Percentiles rank a stretch among this genome's conserved stretches.
These are phyloP conservation scores for Peromyscus attwateri DNA, from an alignment of 2,797 vertebrate species.

Conservation along the genomic window DNA sequence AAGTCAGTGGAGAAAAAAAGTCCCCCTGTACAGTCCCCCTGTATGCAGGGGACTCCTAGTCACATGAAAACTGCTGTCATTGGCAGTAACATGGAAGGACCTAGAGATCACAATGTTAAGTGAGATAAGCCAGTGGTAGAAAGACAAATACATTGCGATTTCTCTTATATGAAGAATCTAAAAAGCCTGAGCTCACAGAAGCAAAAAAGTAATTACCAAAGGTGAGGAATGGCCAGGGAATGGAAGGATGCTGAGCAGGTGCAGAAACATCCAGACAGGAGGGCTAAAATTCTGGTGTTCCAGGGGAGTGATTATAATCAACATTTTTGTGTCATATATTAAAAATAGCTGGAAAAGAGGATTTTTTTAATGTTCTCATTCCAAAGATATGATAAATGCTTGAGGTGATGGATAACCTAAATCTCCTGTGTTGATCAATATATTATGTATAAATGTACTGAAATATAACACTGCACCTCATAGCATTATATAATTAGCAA, in stretches of 20 bases:
- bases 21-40: too few species aligned
- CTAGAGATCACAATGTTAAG: neutral
- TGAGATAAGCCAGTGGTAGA: neutral
- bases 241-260: neutral
- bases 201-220: neutral
- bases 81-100: neutral
- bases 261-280: neutral
- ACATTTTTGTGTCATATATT: neutral
- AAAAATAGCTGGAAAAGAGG: neutral
- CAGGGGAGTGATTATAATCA: neutral
- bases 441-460: neutral
- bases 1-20: neutral
- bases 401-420: neutral
- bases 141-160: neutral
- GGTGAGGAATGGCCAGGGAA: neutral
- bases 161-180: neutral
- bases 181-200: neutral
- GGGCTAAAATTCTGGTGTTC: neutral
- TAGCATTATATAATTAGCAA: neutral
- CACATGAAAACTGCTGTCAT: neutral
- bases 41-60: neutral
- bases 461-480: neutral
- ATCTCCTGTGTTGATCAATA: neutral
- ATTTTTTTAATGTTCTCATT: neutral
- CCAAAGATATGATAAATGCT: neutral